Evolutionary conservation across 2,888 invertebrate species (phyloP), one percentile per base, ranked within the genome.

Genomic region (Azorinus chamasolen): DNA sequence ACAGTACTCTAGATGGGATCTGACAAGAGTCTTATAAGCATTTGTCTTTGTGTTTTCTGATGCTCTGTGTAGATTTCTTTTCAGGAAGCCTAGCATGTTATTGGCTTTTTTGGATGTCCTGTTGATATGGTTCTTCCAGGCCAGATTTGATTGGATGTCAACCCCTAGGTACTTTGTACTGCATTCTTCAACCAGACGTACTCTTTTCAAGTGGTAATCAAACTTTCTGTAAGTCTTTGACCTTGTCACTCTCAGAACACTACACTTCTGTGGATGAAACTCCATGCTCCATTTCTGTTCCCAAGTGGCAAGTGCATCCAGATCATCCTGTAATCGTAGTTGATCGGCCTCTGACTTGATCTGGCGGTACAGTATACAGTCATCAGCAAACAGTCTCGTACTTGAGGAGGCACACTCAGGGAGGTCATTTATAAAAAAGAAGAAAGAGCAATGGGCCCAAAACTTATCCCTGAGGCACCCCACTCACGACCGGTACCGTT

Each of bases 211-310:
- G 24, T 8, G 1, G 24, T 63, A 63, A 10, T 45, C 16, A 41
- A 8, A 18, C 2, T 4, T 45, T 4, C n/a, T 25, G 8, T 55
- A 64, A 12, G 55, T 27, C 25, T 24, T 63, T 1, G 71, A 57
- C 51, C 58, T 71, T 10, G 63, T 51, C 1, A 71, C 50, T n/a
- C 58, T 48, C 18, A 71, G 37, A 4, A 58, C 58, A 48, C 64
- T 71, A 41, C 71, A 71, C 32, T 71, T 71, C 24, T 71, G 58
- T 5, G 71, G 58, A 37, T 71, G 71, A 18, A 54, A 54, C 16
- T 54, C 53, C 53, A 54, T 54, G 18, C 53, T 27, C 51, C 8
- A 51, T 14, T 18, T 63, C 10, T 53, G 16, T 57, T 71, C 62
- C 71, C 58, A 71, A 18, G 25, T 43, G 4, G 43, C 58, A 10